Evolutionary conservation across 2,113 vertebrate species (phyloP), one percentile per base, ranked within the genome.

Genomic region (Poeciliopsis retropinna): DNA sequence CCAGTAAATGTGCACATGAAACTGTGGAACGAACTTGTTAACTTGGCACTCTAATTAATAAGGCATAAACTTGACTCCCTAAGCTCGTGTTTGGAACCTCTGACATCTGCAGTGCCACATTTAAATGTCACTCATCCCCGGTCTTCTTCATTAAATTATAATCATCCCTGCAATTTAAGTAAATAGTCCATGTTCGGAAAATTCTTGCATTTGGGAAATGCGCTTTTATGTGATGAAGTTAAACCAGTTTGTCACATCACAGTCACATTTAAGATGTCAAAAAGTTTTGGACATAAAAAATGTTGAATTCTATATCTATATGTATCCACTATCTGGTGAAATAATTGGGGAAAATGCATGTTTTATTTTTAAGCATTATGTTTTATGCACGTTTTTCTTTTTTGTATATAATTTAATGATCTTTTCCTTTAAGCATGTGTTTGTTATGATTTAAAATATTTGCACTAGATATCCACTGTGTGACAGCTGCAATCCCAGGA

Each of bases 1-100:
- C 19, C 25, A n/a, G 51, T 25, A 57, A 57, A n/a, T 57, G 51
- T 57, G 51, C 51, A 7, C 7, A 57, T n/a, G 25, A 57, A 57
- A 57, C 51, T 57, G 51, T 57, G 51, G 51, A 57, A 57, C 51
- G 51, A 57, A 57, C 22, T 57, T 57, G 51, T 57, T 57, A 57
- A 57, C 22, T 57, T 57, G 51, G 51, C 51, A 57, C 51, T 57
- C 51, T 57, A 57, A 57, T 57, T 57, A 57, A 57, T 57, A 25
- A 57, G 51, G 51, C 51, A 57, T 57, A 57, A 57, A 57, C 51
- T 25, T 57, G 51, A 57, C 51, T 57, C 51, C 51, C 51, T 57
- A 10, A 57, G 51, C 51, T 57, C 25, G 25, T 57, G 51, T 57
- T 57, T 57, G 51, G 51, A 57, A 57, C 51, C 51, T 57, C 25